Evolutionary conservation across 2,113 vertebrate species (phyloP), one percentile per base, ranked within the genome.

Genomic region (Mugil cephalus): DNA sequence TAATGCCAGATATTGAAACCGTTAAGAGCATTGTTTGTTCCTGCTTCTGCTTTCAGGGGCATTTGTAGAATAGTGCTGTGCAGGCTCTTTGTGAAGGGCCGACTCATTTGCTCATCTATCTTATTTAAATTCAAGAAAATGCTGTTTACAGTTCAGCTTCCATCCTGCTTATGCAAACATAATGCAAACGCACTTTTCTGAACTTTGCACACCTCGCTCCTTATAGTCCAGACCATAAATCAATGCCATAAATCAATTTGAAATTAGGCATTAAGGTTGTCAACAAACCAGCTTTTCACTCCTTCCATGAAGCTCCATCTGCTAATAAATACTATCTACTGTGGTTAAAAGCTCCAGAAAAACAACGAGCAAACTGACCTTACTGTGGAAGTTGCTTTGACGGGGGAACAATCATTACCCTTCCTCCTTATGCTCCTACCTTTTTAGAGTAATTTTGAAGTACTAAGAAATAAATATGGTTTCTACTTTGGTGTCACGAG

Each of bases 71-170:
- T 85, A 88, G 66, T 90, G 91, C 92, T 89, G 82, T 15, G 83
- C 75, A 79, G 47, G 82, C 75, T 90, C 56, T 86, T 83, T 61
- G 3, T 69, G 88, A 93, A 93, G 88, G 81, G 67, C 66, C 47
- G 52, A 35, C 67, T 56, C 11, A 14, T 52, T 43, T 51, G 58
- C 79, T 39, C 86, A 93, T 94, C 88, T 65, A 77, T 94, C 88
- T 91, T 80, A 74, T 88, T 92, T 87, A 87, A 77, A 69, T 53
- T 50, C 1, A 3, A 58, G 30, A 79, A 84, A 85, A 81, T 73
- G 74, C 60, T 50, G 52, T 70, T 79, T 83, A 83, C 83, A 73
- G 35, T 75, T 74, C 39, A 61, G 39, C 42, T 51, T 66, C 30
- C n/a, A 18, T 78, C 15, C 53, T 74, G 69, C 74, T 77, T 64